Conservation (phyloP, 2,113 vertebrate genomes). For the Corydoras sp. region DNA sequence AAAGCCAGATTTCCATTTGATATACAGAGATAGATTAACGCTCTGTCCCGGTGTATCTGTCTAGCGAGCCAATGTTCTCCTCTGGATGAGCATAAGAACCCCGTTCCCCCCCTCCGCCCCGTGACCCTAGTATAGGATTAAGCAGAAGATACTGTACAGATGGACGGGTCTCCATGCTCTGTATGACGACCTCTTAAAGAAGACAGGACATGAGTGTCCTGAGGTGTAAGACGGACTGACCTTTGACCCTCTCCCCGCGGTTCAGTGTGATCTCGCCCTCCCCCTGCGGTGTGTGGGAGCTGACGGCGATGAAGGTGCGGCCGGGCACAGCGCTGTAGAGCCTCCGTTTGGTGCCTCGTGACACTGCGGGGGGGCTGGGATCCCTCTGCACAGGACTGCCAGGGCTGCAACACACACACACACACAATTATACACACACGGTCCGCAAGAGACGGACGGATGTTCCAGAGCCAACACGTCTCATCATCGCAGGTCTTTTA, state of each 20-base stretch:
- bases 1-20: no score
- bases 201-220: background rate
- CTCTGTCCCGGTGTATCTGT: no score
- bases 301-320: constrained; percentile 86
- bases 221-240: constrained; percentile 57
- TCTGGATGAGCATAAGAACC: no score
- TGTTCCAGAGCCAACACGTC: no score
- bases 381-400: constrained; percentile 66
- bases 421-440: background rate
- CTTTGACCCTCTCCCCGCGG: constrained; percentile 90
- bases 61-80: no score
- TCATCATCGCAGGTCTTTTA: no score
- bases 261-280: constrained; percentile 89
- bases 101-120: no score
- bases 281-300: constrained; percentile 82
- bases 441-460: no score
- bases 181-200: constrained; percentile 9
- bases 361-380: constrained; percentile 66
- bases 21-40: no score
- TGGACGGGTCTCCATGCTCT: no score
- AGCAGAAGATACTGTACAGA: no score
- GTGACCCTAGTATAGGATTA: no score
- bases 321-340: constrained; percentile 91
- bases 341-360: constrained; percentile 82
- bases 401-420: constrained; percentile 59